Conservation (phyloP, 2,888 invertebrate genomes). For the Scelioninae gen. 1 region DNA sequence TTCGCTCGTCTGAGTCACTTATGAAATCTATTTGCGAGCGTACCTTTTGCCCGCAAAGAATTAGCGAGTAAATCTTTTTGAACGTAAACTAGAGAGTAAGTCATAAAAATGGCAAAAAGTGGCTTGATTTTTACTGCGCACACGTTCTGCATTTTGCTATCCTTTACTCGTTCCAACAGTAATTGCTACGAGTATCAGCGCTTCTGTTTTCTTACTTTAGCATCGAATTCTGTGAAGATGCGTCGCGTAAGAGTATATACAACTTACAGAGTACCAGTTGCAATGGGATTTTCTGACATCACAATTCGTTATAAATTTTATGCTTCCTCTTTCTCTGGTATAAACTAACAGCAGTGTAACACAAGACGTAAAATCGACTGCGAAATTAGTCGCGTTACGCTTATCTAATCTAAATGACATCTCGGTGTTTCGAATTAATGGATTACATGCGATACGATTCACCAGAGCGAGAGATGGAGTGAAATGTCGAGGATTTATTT, state of each 20-base stretch:
- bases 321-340: no score
- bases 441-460: conserved; percentile 18
- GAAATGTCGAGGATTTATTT: conserved; percentile 72
- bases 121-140: conserved; percentile 52
- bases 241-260: conserved; percentile 16
- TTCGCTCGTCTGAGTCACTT: no score
- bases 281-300: conserved; percentile 36
- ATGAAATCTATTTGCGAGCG: conserved; percentile 16
- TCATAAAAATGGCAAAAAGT: conserved; percentile 39
- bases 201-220: conserved; percentile 44
- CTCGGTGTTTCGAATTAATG: conserved; percentile 36
- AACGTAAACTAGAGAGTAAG: conserved; percentile 29
- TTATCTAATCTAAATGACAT: conserved; percentile 11
- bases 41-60: conserved; percentile 6
- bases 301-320: conserved; percentile 54
- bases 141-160: conserved; percentile 48
- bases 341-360: not conserved
- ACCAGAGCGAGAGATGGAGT: not conserved
- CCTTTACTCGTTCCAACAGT: conserved; percentile 36
- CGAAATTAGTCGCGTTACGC: conserved; percentile 25
- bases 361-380: conserved; percentile 5
- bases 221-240: conserved; percentile 13
- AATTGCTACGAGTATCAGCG: conserved; percentile 12
- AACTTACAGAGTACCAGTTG: not conserved
- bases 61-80: conserved; percentile 33